Percentiles rank a stretch among this genome's conserved stretches.
Conservation (phyloP, 2,888 invertebrate genomes). For the Hemistola chrysoprasaria region DNA sequence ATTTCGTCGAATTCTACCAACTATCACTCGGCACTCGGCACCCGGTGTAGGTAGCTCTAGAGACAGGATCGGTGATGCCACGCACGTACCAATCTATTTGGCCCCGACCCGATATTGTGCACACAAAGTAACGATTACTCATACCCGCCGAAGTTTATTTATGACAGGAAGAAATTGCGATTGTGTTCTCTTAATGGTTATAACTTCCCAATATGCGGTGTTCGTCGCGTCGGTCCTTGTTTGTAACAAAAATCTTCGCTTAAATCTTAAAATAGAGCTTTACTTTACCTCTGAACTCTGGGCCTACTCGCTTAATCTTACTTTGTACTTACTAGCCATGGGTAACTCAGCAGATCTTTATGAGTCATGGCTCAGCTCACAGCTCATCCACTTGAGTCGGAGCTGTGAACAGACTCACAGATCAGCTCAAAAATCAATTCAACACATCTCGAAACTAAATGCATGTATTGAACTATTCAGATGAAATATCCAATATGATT, state of each 20-base stretch:
- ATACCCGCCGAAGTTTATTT: constrained; percentile 73
- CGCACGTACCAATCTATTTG: constrained; percentile 76
- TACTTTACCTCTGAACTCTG: too few relatives aligned
- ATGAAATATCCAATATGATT: too few relatives aligned
- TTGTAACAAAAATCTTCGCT: constrained; percentile 10
- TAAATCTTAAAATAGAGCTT: constrained; percentile 1
- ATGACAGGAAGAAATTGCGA: constrained; percentile 80
- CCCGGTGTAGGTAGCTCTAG: constrained; percentile 33
- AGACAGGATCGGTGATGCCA: constrained; percentile 41
- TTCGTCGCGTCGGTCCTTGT: constrained; percentile 35
- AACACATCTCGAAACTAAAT: too few relatives aligned
- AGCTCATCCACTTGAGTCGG: too few relatives aligned
- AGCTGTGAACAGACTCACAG: too few relatives aligned
- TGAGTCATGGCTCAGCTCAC: too few relatives aligned
- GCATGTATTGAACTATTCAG: too few relatives aligned
- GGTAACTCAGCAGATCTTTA: too few relatives aligned
- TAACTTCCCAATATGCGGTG: constrained; percentile 67
- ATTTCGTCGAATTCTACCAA: constrained; percentile 52
- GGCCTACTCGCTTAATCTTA: too few relatives aligned
- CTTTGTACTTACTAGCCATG: too few relatives aligned
- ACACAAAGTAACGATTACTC: constrained; percentile 77
- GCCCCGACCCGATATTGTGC: constrained; percentile 70
- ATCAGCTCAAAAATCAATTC: too few relatives aligned
- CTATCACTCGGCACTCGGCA: constrained; percentile 14
- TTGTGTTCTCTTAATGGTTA: constrained; percentile 75